Percentiles rank a stretch among this genome's conserved stretches.
These are phyloP conservation scores for Epiperipatus broadwayi DNA, from an alignment of 2,888 invertebrate genomes.

Conservation along the genomic window DNA sequence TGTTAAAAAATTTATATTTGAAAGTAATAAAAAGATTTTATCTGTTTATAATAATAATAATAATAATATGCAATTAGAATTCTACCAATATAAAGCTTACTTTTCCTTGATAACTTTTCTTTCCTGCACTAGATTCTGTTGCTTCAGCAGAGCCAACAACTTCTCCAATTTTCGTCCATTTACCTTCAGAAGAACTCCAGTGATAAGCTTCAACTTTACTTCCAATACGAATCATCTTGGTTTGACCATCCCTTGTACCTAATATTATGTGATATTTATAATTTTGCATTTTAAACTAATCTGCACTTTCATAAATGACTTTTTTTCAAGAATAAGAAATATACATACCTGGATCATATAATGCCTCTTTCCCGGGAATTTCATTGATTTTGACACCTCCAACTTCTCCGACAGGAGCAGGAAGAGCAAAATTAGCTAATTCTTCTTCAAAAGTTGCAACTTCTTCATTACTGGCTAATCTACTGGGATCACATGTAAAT, in stretches of 20 bases:
- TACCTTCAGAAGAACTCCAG: constrained; percentile 30
- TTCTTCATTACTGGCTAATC: constrained; percentile 45
- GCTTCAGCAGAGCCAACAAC: constrained; percentile 45
- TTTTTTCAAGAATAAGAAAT: too few species aligned
- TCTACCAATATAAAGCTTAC: too few species aligned
- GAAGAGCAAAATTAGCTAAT: constrained; percentile 38
- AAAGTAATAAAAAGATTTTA: too few species aligned
- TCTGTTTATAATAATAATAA: too few species aligned
- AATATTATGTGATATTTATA: constrained; percentile 20
- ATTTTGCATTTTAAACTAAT: background rate
- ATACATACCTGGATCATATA: constrained; percentile 50
- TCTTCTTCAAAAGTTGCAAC: constrained; percentile 49
- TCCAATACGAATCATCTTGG: constrained; percentile 57
- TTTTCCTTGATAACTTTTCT: constrained; percentile 61
- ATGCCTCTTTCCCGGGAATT: constrained; percentile 59
- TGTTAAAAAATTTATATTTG: too few species aligned
- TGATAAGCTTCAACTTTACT: constrained; percentile 53
- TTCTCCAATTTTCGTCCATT: constrained; percentile 73
- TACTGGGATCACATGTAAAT: constrained; percentile 49
- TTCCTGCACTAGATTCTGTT: constrained; percentile 36
- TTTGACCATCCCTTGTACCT: constrained; percentile 50
- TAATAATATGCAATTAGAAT: too few species aligned
- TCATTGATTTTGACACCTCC: constrained; percentile 69
- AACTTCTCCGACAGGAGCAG: constrained; percentile 46
- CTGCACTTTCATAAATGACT: background rate